Evolutionary conservation across 1,140 invertebrate genomes (phyloP).

Genomic region (Pygmarrhopalites habei): DNA sequence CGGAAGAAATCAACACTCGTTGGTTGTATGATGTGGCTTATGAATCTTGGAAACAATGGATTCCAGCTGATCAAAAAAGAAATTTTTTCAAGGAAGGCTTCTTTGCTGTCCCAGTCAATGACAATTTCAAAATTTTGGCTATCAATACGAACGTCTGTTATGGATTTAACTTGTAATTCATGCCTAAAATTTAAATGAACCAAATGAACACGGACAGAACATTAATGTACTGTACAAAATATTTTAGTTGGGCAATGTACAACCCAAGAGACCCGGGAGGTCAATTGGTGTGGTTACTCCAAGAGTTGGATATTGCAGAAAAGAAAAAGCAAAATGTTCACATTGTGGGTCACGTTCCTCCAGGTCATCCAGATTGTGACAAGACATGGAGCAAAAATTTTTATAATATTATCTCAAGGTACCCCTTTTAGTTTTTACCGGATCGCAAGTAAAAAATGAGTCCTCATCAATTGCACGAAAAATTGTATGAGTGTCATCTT

Average conservation of each 20-base stretch:
- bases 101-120: slow-evolving; percentile 47
- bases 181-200: background rate
- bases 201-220: slow-evolving; percentile 7
- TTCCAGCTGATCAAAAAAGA: slow-evolving; percentile 41
- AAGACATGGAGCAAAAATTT: slow-evolving; percentile 31
- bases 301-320: slow-evolving; percentile 19
- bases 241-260: slow-evolving; percentile 51
- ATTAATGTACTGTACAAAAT: background rate
- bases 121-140: slow-evolving; percentile 50
- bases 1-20: slow-evolving; percentile 24
- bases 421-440: too few species aligned
- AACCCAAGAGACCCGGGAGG: slow-evolving; percentile 48
- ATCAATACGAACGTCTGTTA: slow-evolving; percentile 44
- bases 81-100: slow-evolving; percentile 47
- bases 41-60: slow-evolving; percentile 44
- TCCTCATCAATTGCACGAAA: too few species aligned
- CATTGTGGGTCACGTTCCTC: slow-evolving; percentile 38
- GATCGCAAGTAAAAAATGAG: too few species aligned
- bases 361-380: slow-evolving; percentile 30
- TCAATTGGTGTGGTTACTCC: slow-evolving; percentile 24
- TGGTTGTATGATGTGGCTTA: slow-evolving; percentile 45
- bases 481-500: too few species aligned
- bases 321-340: slow-evolving; percentile 24
- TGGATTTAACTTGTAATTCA: slow-evolving; percentile 22
- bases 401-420: slow-evolving; percentile 39